Evolutionary conservation across 23 tunicate genomes (phyloP), one percentile per base, ranked within the genome.

Genomic region (Aplidium turbinatum): DNA sequence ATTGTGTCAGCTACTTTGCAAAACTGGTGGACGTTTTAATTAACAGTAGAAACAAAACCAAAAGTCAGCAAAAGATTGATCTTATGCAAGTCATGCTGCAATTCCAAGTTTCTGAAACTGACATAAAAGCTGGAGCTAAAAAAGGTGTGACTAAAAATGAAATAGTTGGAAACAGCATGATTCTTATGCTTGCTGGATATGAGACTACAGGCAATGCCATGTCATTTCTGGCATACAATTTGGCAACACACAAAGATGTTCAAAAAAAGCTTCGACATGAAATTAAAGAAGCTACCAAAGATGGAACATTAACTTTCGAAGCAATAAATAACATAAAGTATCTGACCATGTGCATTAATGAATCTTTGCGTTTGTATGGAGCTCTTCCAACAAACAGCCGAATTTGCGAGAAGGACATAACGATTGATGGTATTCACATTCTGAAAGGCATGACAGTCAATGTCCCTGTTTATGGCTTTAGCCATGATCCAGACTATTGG

Each of bases 401-500:
- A 34, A 33, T 24, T 35, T 55, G 64, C 4, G 52, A 63, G 28
- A 71, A 73, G 63, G 90, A 90, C 29, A 54, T 82, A 22, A 77
- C 84, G 3, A 78, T 90, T 34, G 70, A 83, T 42, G 90, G 85
- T 13, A 6, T 78, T 1, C 34, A 47, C 20, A 65, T 90, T 24
- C 82, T 82, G 16, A 71, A 83, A 63, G 81, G 80, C 21, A 63
- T 50, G 3, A 24, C 3, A 53, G 85, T 90, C 3, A 11, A 31
- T 2, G 65, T 83, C 38, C 97, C 97, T 40, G 45, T 50, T 16
- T 90, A 69, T 71, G 97, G 73, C 1, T 7, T 90, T 47, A 53
- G 69, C 47, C 81, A 75, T 39, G 97, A 90, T 83, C 76, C 64
- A 30, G 85, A 83, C 46, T 83, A 83, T 38, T 90, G 97, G 97